These are phyloP conservation scores for Cactoblastis cactorum DNA, from an alignment of 2,888 invertebrate genomes.

Conservation along the genomic window DNA sequence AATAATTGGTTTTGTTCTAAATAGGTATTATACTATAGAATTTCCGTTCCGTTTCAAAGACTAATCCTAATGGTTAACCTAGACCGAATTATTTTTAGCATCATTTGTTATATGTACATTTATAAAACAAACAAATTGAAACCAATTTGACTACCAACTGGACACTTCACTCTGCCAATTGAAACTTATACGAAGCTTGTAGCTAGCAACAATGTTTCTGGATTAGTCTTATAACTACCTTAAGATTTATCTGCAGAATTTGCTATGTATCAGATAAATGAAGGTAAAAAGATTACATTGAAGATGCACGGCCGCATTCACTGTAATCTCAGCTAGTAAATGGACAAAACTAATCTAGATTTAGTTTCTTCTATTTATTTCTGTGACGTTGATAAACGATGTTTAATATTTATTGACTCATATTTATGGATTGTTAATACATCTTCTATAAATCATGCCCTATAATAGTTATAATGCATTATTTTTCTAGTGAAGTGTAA, in stretches of 20 bases:
- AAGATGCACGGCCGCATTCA: slow-evolving; percentile 8
- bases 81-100: too few relatives aligned
- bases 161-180: background rate
- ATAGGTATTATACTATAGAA: too few relatives aligned
- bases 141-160: background rate
- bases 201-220: slow-evolving; percentile 1
- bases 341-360: slow-evolving; percentile 6
- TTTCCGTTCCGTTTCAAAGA: too few relatives aligned
- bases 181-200: background rate
- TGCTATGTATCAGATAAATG: slow-evolving; percentile 8
- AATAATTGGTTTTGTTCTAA: too few relatives aligned
- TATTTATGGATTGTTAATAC: too few relatives aligned
- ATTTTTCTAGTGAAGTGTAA: too few relatives aligned
- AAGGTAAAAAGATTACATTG: slow-evolving; percentile 11
- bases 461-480: too few relatives aligned
- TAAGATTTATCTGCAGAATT: slow-evolving; percentile 8
- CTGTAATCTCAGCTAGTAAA: slow-evolving; percentile 10
- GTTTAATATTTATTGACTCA: background rate
- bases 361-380: slow-evolving; percentile 3
- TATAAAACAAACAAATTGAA: too few relatives aligned
- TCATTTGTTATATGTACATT: too few relatives aligned
- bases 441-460: too few relatives aligned
- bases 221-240: slow-evolving; percentile 7
- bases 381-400: background rate
- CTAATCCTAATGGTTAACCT: too few relatives aligned